A percentile compares a stretch with the other conserved stretches of the same genome.
Conservation (phyloP, 2,113 vertebrate genomes). For the Ibidorhyncha struthersii region DNA sequence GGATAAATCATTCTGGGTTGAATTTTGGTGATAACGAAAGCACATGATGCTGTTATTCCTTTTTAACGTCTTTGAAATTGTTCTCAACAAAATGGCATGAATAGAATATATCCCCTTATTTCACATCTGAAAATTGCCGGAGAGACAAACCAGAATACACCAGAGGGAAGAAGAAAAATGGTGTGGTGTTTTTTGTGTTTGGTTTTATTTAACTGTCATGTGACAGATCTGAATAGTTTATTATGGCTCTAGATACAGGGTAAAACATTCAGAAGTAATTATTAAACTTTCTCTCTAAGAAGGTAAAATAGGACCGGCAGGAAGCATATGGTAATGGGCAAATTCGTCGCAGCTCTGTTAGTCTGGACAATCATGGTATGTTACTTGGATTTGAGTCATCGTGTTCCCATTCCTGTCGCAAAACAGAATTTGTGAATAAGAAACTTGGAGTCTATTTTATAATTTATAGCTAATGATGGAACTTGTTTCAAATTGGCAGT, state of each 20-base stretch:
- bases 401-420: neutral
- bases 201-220: neutral
- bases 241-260: neutral
- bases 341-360: neutral
- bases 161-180: neutral
- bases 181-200: neutral
- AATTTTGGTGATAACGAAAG: neutral
- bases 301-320: neutral
- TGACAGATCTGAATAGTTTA: neutral
- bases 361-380: neutral
- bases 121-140: neutral
- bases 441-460: neutral
- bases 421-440: neutral
- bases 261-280: neutral
- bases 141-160: neutral
- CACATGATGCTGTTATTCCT: neutral
- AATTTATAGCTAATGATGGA: neutral
- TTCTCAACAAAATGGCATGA: neutral
- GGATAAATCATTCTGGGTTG: neutral
- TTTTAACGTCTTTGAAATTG: neutral
- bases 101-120: neutral
- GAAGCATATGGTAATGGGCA: neutral
- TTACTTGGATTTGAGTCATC: neutral
- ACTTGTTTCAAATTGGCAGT: neutral
- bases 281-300: neutral